A percentile compares a stretch with the other conserved stretches of the same genome.
Evolutionary conservation across 1,140 invertebrate genomes (phyloP).

Genomic region (Adelges cooleyi): DNA sequence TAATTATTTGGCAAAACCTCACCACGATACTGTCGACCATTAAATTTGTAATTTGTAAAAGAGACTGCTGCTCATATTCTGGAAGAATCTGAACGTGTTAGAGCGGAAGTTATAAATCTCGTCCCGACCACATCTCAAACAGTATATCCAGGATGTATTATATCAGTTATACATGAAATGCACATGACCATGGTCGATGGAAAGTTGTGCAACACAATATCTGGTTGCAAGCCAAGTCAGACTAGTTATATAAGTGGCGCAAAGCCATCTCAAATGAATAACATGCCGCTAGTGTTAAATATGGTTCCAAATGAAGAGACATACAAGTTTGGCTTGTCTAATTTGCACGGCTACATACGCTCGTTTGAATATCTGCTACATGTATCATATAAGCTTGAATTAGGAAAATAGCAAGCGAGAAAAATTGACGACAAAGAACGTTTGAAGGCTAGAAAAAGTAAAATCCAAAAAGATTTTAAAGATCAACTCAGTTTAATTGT

Average conservation of each 20-base stretch:
- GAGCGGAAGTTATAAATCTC: too few relatives aligned
- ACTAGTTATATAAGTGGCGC: not conserved
- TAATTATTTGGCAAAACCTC: too few relatives aligned
- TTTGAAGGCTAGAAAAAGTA: conserved; percentile 27
- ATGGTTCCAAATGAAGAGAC: not conserved
- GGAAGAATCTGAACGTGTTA: too few relatives aligned
- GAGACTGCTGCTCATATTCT: too few relatives aligned
- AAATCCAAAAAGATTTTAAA: conserved; percentile 30
- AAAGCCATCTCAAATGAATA: not conserved
- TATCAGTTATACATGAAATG: too few relatives aligned
- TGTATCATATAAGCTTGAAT: not conserved
- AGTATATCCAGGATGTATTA: too few relatives aligned
- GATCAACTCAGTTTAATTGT: conserved; percentile 32
- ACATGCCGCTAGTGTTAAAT: not conserved
- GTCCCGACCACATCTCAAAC: too few relatives aligned
- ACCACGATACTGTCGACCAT: too few relatives aligned
- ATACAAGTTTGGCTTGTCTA: not conserved
- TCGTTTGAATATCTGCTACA: too few relatives aligned
- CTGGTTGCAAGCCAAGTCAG: not conserved
- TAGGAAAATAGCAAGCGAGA: not conserved
- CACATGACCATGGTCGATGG: conserved; percentile 10
- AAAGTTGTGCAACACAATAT: conserved; percentile 1
- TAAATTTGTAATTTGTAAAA: too few relatives aligned
- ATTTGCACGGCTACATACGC: not conserved
- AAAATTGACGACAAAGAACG: not conserved